Percentiles rank a stretch among this genome's conserved stretches.
Evolutionary conservation across 64 coral and sea anemone genomes (phyloP).

Genomic region (Pocillopora damicornis): DNA sequence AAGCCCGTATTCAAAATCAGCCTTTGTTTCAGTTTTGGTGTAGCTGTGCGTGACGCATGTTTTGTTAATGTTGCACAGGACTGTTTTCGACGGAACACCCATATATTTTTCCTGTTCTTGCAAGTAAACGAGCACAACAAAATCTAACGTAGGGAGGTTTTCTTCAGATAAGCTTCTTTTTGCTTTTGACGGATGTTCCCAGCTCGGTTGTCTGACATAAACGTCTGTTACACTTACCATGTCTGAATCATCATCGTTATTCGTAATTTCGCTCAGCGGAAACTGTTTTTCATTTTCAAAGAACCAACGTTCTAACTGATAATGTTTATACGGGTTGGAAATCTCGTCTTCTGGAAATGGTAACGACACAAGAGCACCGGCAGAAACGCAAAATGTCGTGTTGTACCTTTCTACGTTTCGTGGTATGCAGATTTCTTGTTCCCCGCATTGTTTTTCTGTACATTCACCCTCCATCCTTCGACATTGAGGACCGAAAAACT

Average conservation of each 20-base stretch:
- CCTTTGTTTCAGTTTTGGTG: background rate
- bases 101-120: background rate
- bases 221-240: constrained; percentile 4
- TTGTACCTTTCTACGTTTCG: constrained; percentile 12
- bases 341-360: constrained; percentile 11
- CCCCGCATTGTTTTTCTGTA: constrained; percentile 26
- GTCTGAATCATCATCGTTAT: constrained; percentile 6
- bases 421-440: constrained; percentile 45
- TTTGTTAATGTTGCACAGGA: constrained; percentile 32
- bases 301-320: background rate
- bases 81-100: background rate
- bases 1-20: background rate
- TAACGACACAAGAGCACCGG: constrained; percentile 11
- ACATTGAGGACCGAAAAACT: constrained; percentile 60
- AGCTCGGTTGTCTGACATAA: background rate
- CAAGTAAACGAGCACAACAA: constrained; percentile 12
- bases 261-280: background rate
- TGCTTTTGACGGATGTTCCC: background rate
- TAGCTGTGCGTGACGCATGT: background rate
- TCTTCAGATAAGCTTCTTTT: background rate
- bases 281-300: background rate
- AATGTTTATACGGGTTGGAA: background rate
- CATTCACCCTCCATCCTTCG: constrained; percentile 44
- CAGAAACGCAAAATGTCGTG: background rate
- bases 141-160: background rate